These are phyloP conservation scores for Eublepharis macularius DNA, from an alignment of 2,113 vertebrate species.

Conservation along the genomic window DNA sequence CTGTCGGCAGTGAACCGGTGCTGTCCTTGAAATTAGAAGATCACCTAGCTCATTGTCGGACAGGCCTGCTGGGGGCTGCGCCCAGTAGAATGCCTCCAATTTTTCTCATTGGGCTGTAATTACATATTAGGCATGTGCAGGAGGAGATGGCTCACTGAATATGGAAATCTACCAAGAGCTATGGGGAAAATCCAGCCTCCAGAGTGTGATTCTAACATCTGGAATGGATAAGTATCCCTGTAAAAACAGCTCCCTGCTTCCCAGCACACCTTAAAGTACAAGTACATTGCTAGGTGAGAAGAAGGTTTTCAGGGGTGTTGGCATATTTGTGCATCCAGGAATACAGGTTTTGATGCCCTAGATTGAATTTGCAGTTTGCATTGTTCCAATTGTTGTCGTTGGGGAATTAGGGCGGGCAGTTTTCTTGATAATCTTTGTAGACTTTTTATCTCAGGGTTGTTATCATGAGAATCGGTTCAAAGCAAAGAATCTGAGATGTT, in stretches of 20 bases:
- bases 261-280: background rate
- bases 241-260: background rate
- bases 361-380: background rate
- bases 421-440: too few species aligned
- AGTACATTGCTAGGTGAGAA: background rate
- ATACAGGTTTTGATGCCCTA: background rate
- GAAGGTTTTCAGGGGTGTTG: background rate
- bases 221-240: background rate
- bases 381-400: background rate
- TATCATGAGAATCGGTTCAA: too few species aligned
- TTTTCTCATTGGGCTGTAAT: background rate
- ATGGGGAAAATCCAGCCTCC: background rate
- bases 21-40: background rate
- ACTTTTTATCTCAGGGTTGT: too few species aligned
- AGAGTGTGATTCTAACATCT: background rate
- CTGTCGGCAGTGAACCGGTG: conserved; percentile 37
- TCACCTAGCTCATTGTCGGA: background rate
- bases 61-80: background rate
- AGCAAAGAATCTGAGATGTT: background rate
- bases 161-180: background rate
- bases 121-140: background rate
- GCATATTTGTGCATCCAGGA: background rate
- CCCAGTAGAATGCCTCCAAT: background rate
- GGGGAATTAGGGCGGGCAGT: too few species aligned
- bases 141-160: background rate